Evolutionary conservation across 2,888 invertebrate genomes (phyloP), one percentile per base, ranked within the genome.

Genomic region (Leucoptera coffeella): DNA sequence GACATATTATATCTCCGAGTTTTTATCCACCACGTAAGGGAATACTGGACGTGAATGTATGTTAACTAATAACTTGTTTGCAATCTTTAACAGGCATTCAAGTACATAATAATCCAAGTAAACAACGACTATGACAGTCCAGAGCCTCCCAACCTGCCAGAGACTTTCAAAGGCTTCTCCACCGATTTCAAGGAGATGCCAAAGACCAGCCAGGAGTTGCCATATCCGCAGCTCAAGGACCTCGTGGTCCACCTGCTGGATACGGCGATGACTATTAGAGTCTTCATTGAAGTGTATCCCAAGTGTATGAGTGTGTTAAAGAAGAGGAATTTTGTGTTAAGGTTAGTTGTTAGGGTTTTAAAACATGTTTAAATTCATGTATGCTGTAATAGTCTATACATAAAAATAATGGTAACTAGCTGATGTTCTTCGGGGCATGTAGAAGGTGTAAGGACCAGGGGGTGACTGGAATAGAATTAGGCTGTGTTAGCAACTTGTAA

Each of bases 241-340:
- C 46, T 85, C 15, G 65, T 83, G 1, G 45, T 81, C 21, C 83
- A 83, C 39, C 47, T 85, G 19, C 44, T 84, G 29, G 89, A 90
- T 43, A 78, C 78, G 9, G 73, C 80, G 1, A 74, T 78, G 41
- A 84, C 84, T 1, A 41, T 89, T 25, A 72, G 75, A 40, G 56
- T 80, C 36, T 80, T 89, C 30, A 39, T 86, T n/a, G 79, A 82
- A 27, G 61, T 78, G 1, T 82, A 80, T 41, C 75, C 80, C 1
- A 59, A 74, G 4, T 73, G 73, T 15, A 72, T 44, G 24, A 43
- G 33, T 35, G 69, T 43, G 73, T 79, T 57, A 59, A 75, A 40
- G 55, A 74, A 54, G 39, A 71, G 77, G 3, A 72, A 75, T 36
- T 75, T 83, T 40, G 56, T 72, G 32, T 58, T 73, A 40, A 74